phyloP scores from a whole-genome alignment of 2,113 vertebrate species.

The Toxotes chatareus region DNA sequence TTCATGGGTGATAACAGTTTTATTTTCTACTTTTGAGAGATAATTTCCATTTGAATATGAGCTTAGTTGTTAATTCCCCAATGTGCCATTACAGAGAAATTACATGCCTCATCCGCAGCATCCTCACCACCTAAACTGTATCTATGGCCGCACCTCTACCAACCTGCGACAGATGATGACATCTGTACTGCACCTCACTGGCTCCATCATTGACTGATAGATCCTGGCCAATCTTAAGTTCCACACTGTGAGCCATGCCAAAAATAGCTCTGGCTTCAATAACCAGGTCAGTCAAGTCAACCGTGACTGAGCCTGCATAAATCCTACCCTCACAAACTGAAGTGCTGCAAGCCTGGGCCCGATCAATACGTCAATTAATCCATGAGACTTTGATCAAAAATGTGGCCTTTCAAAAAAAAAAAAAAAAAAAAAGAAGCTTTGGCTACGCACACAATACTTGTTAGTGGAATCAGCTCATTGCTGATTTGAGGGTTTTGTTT shows the following conservation, averaged over 20 bases:
- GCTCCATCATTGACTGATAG: conserved; percentile 45
- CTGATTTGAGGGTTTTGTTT: background rate
- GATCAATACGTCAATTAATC: conserved; percentile 75
- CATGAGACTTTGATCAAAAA: conserved; percentile 53
- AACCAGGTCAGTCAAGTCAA: conserved; percentile 76
- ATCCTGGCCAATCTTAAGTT: conserved; percentile 64
- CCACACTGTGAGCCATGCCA: conserved; percentile 46
- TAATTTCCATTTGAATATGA: background rate
- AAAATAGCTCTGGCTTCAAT: conserved; percentile 76
- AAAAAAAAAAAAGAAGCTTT: background rate
- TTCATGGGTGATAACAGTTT: background rate
- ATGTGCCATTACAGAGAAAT: background rate
- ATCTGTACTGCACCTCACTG: conserved; percentile 6
- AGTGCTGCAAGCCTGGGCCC: conserved; percentile 34
- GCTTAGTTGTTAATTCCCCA: conserved; percentile 12
- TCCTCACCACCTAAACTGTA: background rate
- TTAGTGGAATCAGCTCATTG: background rate
- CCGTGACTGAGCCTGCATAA: conserved; percentile 72
- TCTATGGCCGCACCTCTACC: background rate
- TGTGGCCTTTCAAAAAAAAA: conserved; percentile 28
- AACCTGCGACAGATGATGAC: background rate
- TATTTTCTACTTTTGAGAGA: background rate
- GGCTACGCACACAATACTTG: background rate
- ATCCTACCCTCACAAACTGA: conserved; percentile 64
- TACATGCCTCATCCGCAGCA: background rate